phyloP scores from a whole-genome alignment of 2,113 vertebrate species.

The Todiramphus chloris region DNA sequence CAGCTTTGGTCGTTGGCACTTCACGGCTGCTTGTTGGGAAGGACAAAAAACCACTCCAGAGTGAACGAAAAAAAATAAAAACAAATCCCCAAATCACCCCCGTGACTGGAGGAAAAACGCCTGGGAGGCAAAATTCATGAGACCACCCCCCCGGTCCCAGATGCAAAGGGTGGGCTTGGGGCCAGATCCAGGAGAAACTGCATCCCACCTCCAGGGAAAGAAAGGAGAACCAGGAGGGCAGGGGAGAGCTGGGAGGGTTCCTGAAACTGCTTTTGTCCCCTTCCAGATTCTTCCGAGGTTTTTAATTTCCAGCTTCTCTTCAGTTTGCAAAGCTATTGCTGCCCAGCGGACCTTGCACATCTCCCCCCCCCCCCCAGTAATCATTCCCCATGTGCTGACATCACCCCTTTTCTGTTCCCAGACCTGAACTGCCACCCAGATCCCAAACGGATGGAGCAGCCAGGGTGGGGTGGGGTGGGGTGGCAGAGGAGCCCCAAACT shows the following conservation, averaged over 20 bases:
- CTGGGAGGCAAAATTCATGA: not conserved
- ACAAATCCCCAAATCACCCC: not conserved
- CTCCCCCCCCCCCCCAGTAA: accelerated
- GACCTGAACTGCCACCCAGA: not conserved
- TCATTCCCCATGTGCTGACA: accelerated
- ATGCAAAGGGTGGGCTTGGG: not conserved
- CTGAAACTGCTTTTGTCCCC: not conserved
- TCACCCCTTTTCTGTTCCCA: not conserved
- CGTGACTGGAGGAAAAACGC: not conserved
- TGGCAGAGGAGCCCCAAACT: not conserved
- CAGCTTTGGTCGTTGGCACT: not conserved
- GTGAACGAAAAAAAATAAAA: no score
- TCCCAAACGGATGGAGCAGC: not conserved
- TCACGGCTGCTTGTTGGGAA: not conserved
- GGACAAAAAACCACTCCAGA: not conserved
- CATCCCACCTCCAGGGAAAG: not conserved
- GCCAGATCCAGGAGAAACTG: not conserved
- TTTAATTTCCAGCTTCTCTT: not conserved
- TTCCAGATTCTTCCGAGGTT: not conserved
- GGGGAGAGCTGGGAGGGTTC: not conserved
- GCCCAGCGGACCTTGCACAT: not conserved
- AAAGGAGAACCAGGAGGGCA: accelerated
- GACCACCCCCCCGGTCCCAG: accelerated
- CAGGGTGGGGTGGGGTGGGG: not conserved
- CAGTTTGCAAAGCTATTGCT: not conserved